phyloP scores from a whole-genome alignment of 2,113 vertebrate species.

The Calonectris borealis region DNA sequence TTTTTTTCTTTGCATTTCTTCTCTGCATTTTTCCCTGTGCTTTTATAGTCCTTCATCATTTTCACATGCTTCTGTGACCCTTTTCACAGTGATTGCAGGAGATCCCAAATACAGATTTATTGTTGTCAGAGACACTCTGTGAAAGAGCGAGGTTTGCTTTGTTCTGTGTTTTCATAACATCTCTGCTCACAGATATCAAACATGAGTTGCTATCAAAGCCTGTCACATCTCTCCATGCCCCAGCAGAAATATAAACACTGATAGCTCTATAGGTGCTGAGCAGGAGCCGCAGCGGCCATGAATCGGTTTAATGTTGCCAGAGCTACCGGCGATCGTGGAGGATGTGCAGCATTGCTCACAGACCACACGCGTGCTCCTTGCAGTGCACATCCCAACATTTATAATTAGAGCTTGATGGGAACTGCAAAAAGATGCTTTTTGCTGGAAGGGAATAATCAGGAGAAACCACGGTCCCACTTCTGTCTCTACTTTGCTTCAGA shows the following conservation, averaged over 20 bases:
- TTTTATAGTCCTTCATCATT: neutral
- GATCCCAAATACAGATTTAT: neutral
- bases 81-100: neutral
- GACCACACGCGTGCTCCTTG: neutral
- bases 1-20: neutral
- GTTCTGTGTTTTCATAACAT: neutral
- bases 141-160: neutral
- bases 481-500: neutral
- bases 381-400: rapidly evolving
- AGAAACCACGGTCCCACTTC: neutral
- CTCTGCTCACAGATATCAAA: neutral
- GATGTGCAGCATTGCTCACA: neutral
- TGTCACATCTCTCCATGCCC: neutral
- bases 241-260: neutral
- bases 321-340: rapidly evolving
- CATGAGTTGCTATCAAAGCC: neutral
- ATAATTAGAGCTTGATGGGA: neutral
- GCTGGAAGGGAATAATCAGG: neutral
- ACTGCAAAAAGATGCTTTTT: neutral
- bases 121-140: neutral
- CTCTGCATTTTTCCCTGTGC: neutral
- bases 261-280: neutral
- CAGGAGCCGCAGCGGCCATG: rapidly evolving
- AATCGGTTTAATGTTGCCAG: rapidly evolving
- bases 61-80: neutral